phyloP scores from a whole-genome alignment of 2,113 vertebrate genomes.

The Bostrychus sinensis region DNA sequence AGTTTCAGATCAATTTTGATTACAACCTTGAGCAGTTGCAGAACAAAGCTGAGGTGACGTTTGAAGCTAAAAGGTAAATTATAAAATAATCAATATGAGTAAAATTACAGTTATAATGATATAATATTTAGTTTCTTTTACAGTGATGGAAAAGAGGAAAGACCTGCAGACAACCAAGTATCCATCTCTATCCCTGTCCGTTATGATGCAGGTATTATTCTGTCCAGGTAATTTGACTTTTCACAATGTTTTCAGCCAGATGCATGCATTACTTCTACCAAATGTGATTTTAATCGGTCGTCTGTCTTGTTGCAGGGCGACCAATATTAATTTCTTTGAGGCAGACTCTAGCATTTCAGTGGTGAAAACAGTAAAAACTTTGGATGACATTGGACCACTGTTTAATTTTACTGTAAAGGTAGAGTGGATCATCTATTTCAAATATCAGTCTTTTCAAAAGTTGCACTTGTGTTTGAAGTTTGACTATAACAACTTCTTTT shows the following conservation, averaged over 20 bases:
- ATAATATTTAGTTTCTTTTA: slow-evolving; percentile 21
- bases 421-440: slow-evolving; percentile 31
- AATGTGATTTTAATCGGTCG: neutral
- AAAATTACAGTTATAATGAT: neutral
- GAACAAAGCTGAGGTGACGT: slow-evolving; percentile 77
- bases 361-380: slow-evolving; percentile 75
- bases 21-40: slow-evolving; percentile 85
- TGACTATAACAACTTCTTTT: too few species aligned
- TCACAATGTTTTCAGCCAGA: neutral
- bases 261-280: neutral
- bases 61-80: slow-evolving; percentile 84
- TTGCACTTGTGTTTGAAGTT: neutral
- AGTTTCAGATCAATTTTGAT: slow-evolving; percentile 87
- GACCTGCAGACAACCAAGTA: slow-evolving; percentile 79
- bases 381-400: slow-evolving; percentile 88
- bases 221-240: slow-evolving; percentile 80
- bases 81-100: neutral
- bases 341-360: slow-evolving; percentile 73
- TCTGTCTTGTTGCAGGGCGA: slow-evolving; percentile 71
- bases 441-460: neutral
- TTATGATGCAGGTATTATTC: slow-evolving; percentile 86
- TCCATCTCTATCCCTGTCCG: slow-evolving; percentile 79
- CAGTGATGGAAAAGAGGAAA: slow-evolving; percentile 86
- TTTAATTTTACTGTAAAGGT: slow-evolving; percentile 90
- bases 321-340: slow-evolving; percentile 89